Percentiles rank a stretch among this genome's conserved stretches.
Evolutionary conservation across 2,888 invertebrate species (phyloP).

Genomic region (Amphipoea oculea): DNA sequence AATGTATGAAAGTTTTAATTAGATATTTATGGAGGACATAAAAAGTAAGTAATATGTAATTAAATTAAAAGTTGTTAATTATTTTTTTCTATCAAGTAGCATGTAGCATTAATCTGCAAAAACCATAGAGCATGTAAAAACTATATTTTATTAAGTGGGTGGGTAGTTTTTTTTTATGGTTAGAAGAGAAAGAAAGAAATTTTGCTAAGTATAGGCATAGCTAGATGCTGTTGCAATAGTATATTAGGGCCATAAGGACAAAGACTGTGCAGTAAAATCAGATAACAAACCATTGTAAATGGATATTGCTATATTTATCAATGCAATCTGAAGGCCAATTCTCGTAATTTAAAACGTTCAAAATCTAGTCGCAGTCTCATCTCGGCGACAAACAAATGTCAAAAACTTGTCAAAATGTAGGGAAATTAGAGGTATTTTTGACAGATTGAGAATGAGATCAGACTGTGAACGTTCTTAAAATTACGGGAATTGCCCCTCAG

Average conservation of each 20-base stretch:
- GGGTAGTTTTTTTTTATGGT: not conserved
- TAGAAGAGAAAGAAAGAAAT: too few relatives aligned
- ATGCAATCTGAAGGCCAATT: too few relatives aligned
- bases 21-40: not conserved
- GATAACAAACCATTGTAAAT: not conserved
- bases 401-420: too few relatives aligned
- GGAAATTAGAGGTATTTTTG: too few relatives aligned
- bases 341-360: too few relatives aligned
- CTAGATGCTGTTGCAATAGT: not conserved
- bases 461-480: too few relatives aligned
- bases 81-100: not conserved
- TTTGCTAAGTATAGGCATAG: not conserved
- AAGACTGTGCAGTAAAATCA: not conserved
- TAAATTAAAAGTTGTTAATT: not conserved
- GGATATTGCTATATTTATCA: not conserved
- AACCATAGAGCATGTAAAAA: not conserved
- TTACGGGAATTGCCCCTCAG: too few relatives aligned
- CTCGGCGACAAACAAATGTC: too few relatives aligned
- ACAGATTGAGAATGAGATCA: too few relatives aligned
- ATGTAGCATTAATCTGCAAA: too few relatives aligned
- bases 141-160: not conserved
- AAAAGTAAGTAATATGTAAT: not conserved
- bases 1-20: not conserved
- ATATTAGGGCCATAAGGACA: not conserved
- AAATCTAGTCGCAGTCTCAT: too few relatives aligned